Evolutionary conservation across 2,113 vertebrate species (phyloP).

Genomic region (Sorex araneus): DNA sequence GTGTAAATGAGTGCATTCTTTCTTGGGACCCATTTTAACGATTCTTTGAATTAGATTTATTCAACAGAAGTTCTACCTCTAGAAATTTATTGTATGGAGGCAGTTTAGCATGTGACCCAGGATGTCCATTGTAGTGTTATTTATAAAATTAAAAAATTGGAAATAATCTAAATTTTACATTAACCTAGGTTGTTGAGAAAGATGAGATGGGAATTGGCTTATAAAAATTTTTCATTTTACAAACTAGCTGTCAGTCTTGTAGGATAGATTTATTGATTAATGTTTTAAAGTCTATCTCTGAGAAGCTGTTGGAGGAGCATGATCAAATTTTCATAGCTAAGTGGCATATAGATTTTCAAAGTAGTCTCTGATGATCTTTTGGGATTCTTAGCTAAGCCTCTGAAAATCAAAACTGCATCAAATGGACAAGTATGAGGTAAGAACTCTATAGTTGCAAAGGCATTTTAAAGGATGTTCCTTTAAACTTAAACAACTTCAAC

Average conservation of each 20-base stretch:
- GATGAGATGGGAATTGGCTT: slow-evolving; percentile 19
- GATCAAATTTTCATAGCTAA: no score
- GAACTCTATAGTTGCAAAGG: no score
- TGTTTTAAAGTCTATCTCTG: no score
- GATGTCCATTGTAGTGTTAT: slow-evolving; percentile 55
- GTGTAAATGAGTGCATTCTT: not conserved
- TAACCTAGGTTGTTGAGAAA: slow-evolving; percentile 18
- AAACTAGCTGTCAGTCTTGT: not conserved
- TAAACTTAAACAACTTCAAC: no score
- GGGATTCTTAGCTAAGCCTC: no score
- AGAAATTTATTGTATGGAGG: not conserved
- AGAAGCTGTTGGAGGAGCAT: no score
- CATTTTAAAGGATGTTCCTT: no score
- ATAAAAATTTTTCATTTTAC: slow-evolving; percentile 3
- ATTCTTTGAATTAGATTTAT: slow-evolving; percentile 28
- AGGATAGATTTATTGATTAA: not conserved
- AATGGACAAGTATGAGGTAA: no score
- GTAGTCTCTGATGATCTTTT: no score
- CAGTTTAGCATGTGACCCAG: slow-evolving; percentile 17
- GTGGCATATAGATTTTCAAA: no score
- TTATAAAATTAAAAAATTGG: slow-evolving; percentile 57
- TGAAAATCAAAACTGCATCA: no score
- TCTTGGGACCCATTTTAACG: slow-evolving; percentile 5
- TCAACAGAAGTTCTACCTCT: slow-evolving; percentile 44
- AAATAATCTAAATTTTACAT: slow-evolving; percentile 30